These are phyloP conservation scores for Andrena dorsata DNA, from an alignment of 2,888 invertebrate genomes.

Conservation along the genomic window DNA sequence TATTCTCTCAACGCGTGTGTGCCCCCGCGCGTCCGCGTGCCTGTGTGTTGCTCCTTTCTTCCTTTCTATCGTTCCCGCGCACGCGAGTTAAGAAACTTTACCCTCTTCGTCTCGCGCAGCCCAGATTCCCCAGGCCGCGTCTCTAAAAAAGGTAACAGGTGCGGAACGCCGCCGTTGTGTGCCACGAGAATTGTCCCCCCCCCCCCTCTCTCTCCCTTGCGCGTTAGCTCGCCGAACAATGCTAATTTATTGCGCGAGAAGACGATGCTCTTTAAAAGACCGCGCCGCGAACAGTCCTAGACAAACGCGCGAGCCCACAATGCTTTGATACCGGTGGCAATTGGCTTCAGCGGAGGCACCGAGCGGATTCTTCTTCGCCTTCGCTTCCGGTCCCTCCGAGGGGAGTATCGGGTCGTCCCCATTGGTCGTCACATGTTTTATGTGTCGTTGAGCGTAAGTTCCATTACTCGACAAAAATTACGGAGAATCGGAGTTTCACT, in stretches of 20 bases:
- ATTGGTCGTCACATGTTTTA: no score
- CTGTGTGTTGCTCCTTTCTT: slow-evolving; percentile 29
- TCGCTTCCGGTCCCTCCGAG: background rate
- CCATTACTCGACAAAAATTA: no score
- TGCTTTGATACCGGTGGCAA: slow-evolving; percentile 52
- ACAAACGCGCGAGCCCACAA: slow-evolving; percentile 51
- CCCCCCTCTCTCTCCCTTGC: slow-evolving; percentile 23
- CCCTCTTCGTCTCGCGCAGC: slow-evolving; percentile 6
- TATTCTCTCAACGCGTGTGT: slow-evolving; percentile 10
- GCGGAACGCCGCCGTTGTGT: slow-evolving; percentile 66
- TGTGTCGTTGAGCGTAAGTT: no score
- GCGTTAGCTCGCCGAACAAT: slow-evolving; percentile 64
- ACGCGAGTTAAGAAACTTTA: slow-evolving; percentile 40
- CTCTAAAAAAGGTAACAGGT: slow-evolving; percentile 78
- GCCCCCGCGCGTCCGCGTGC: background rate
- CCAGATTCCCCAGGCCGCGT: slow-evolving; percentile 37
- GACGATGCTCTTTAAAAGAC: slow-evolving; percentile 50
- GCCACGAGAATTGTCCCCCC: slow-evolving; percentile 56
- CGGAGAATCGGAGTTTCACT: no score
- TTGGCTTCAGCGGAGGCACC: slow-evolving; percentile 26
- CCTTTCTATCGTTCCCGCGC: background rate
- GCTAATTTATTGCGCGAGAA: slow-evolving; percentile 72
- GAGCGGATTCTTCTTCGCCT: background rate
- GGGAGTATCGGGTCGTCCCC: background rate
- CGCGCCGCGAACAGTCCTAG: slow-evolving; percentile 61